phyloP scores from a whole-genome alignment of 2,797 vertebrate species.

The Lepilemur ruficaudatus region DNA sequence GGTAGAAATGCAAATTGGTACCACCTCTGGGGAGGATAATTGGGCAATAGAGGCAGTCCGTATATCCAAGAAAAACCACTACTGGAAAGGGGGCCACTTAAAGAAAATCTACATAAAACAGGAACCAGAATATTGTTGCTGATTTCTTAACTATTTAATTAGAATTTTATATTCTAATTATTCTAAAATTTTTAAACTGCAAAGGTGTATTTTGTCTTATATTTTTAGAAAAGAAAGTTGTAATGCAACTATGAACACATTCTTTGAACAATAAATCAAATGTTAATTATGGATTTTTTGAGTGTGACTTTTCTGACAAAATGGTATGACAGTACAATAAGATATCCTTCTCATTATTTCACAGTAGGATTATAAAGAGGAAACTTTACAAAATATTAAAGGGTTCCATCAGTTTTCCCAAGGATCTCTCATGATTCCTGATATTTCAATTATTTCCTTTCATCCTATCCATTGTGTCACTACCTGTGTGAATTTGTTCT shows the following conservation, averaged over 20 bases:
- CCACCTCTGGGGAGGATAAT: slow-evolving; percentile 29
- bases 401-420: not conserved
- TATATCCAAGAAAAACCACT: slow-evolving; percentile 5
- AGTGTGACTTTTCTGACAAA: slow-evolving; percentile 5
- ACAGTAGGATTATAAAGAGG: not conserved
- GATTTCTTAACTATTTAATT: not conserved
- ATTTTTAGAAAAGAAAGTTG: not conserved
- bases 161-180: not conserved
- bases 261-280: not conserved
- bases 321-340: not conserved
- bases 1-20: slow-evolving; percentile 47
- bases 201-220: not conserved
- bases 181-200: not conserved
- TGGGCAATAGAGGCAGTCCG: not conserved
- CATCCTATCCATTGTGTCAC: not conserved
- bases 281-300: not conserved
- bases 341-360: not conserved
- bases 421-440: not conserved
- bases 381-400: slow-evolving; percentile 36
- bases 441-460: slow-evolving; percentile 41
- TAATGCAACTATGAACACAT: not conserved
- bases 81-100: not conserved
- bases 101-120: slow-evolving; percentile 5
- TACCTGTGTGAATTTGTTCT: not conserved
- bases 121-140: not conserved